phyloP scores from a whole-genome alignment of 2,797 vertebrate genomes.

The Bucorvus abyssinicus region DNA sequence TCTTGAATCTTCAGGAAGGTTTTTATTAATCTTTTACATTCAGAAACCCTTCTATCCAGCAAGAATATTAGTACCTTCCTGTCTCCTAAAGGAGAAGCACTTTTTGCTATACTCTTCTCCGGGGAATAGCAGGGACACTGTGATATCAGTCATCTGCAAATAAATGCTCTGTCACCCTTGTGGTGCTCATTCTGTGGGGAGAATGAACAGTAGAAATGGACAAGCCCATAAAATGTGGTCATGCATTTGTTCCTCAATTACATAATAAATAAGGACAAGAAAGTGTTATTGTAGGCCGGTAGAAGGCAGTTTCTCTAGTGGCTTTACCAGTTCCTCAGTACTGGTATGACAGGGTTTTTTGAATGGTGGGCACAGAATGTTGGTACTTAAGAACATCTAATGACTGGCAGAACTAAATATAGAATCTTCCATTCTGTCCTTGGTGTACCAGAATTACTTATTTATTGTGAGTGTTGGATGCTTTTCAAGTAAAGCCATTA shows the following conservation, averaged over 20 bases:
- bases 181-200: background rate
- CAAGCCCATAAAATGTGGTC: background rate
- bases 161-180: background rate
- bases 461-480: background rate
- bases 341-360: background rate
- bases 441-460: background rate
- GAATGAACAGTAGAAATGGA: background rate
- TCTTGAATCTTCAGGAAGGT: background rate
- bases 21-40: background rate
- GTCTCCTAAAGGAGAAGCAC: background rate
- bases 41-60: background rate
- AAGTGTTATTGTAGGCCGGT: background rate
- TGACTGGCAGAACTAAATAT: background rate
- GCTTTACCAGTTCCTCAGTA: background rate
- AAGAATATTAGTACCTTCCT: background rate
- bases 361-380: background rate
- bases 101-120: background rate
- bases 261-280: background rate
- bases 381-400: background rate
- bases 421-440: background rate
- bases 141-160: background rate
- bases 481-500: background rate
- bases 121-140: background rate
- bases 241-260: background rate
- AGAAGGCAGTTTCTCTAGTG: background rate